Evolutionary conservation across 2,113 vertebrate genomes (phyloP), one percentile per base, ranked within the genome.

Genomic region (Channa maculata): DNA sequence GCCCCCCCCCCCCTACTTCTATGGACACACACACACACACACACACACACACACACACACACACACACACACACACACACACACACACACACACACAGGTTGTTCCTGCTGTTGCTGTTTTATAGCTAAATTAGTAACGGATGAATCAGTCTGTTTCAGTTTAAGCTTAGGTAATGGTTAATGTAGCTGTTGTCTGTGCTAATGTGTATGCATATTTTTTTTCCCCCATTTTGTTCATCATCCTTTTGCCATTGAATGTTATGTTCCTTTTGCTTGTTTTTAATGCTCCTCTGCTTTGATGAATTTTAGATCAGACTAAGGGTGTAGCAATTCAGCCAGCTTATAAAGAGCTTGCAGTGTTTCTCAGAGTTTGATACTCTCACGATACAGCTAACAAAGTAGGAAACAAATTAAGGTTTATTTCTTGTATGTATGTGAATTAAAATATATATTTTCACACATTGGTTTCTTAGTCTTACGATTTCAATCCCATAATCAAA

Each of bases 61-160:
- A 24, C 24, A 24, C 34, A 24, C 24, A 24, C 24, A 24, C 24
- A 24, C 24, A 24, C 24, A 24, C 24, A 24, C 24, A 24, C 24
- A 24, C 24, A 24, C 1, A 24, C 24, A 24, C 24, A 24, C 1
- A 24, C 24, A 24, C 24, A 24, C 34, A 58, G 11, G 58, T 55
- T 65, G 71, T 67, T 57, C 65, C 75, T 75, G 57, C 67, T 71
- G 77, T 71, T 82, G 51, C 54, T 9, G 3, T 84, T 86, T 24
- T 68, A 67, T 54, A 46, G 76, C 79, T 80, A 79, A 85, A 86
- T 83, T 82, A 79, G 81, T 84, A 78, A 79, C 77, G 49, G 84
- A 89, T 91, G 88, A 92, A 88, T 91, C 78, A 75, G 88, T 77
- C 71, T 65, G 71, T 88, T 91, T 89, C 82, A 92, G 87, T 90